Evolutionary conservation across 1,140 invertebrate species (phyloP).

Genomic region (Dufourea novaeangliae): DNA sequence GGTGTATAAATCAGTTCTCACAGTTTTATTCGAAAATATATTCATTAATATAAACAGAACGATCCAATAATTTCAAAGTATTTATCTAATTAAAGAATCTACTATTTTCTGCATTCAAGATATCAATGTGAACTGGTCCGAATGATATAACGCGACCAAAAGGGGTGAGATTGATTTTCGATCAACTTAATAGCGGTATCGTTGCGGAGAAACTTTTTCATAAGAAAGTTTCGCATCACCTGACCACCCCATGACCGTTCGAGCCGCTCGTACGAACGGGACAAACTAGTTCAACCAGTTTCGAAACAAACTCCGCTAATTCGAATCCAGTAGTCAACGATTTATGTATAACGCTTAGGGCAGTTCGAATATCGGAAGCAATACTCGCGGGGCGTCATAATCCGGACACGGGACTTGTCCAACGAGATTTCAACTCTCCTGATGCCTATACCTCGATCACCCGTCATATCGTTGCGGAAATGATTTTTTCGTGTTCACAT

Average conservation of each 20-base stretch:
- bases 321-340: conserved; percentile 4
- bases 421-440: conserved; percentile 28
- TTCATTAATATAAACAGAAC: too few relatives aligned
- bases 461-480: neutral
- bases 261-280: conserved; percentile 11
- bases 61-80: too few relatives aligned
- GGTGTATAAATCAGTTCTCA: too few relatives aligned
- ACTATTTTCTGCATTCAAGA: too few relatives aligned
- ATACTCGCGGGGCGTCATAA: conserved; percentile 64
- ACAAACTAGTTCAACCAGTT: conserved; percentile 52
- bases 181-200: too few relatives aligned
- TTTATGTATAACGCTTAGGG: conserved; percentile 13
- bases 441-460: conserved; percentile 19
- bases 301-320: conserved; percentile 46
- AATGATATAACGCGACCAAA: too few relatives aligned
- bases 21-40: too few relatives aligned
- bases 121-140: too few relatives aligned
- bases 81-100: too few relatives aligned
- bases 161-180: neutral
- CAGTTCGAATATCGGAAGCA: conserved; percentile 24
- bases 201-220: conserved; percentile 14
- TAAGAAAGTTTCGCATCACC: conserved; percentile 38
- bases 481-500: neutral
- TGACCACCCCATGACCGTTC: conserved; percentile 15
- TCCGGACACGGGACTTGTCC: conserved; percentile 53